phyloP scores from a whole-genome alignment of 2,797 vertebrate genomes.

The Diplodus sargus region DNA sequence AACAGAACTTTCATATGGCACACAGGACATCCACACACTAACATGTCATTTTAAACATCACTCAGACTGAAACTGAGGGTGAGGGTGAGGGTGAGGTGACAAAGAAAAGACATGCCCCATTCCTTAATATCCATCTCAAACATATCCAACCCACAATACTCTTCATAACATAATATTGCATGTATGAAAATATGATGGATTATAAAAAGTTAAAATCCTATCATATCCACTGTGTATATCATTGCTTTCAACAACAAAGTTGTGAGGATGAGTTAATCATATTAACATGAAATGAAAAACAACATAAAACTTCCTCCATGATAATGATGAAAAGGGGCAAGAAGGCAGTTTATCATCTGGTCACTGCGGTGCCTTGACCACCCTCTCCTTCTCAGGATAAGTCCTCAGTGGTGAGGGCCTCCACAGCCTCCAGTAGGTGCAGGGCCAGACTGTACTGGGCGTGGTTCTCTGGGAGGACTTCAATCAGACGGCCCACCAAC shows the following conservation, averaged over 20 bases:
- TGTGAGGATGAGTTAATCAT: conserved; percentile 14
- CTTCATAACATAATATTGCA: conserved; percentile 46
- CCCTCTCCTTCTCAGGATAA: conserved; percentile 56
- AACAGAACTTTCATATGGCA: conserved; percentile 48
- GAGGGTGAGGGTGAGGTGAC: background rate
- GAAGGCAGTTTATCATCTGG: background rate
- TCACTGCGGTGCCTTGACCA: no score
- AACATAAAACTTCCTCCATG: conserved; percentile 3
- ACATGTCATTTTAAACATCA: conserved; percentile 13
- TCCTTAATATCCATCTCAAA: conserved; percentile 20
- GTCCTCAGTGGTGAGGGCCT: conserved; percentile 83
- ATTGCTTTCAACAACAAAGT: conserved; percentile 1
- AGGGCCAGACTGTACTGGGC: conserved; percentile 94
- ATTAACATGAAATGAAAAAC: conserved; percentile 43
- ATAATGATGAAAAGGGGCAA: background rate
- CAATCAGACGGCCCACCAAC: conserved; percentile 90
- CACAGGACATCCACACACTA: conserved; percentile 18
- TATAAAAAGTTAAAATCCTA: conserved; percentile 63
- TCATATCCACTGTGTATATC: background rate
- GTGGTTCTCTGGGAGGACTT: conserved; percentile 95
- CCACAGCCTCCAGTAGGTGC: conserved; percentile 93
- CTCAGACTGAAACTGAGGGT: conserved; percentile 4
- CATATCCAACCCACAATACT: background rate
- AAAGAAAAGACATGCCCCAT: conserved; percentile 21
- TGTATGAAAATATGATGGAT: conserved; percentile 50